Base-by-base conservation (phyloP, 2,113 vertebrate species). In the Psittacula cyanocephala region DNA sequence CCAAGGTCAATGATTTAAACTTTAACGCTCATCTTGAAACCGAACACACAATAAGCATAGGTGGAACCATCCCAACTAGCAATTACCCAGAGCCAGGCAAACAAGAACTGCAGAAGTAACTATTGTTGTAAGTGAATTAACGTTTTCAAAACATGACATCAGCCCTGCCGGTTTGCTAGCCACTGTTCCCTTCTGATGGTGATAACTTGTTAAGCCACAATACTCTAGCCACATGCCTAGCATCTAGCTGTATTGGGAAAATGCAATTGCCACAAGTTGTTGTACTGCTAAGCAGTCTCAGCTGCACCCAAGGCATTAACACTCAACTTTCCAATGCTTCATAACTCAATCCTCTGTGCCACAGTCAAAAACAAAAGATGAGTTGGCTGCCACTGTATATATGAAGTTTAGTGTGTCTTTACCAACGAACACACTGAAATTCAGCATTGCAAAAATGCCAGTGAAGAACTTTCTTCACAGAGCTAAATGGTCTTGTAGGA, bases 121-220 rank as follows among this genome's bases (percentile, higher is more conserved):
- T 84, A 72, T 31, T 76, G 78, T 71, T 95, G 63, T 67, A 39
- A 39, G 60, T 33, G 72, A 91, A 91, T 68, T 70, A n/a, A 37
- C 52, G 77, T 88, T 92, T 94, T 78, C 65, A 86, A 81, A 83
- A 50, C 60, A 86, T 24, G 74, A 49, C 59, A 86, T 46, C 43
- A 76, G 70, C 77, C 72, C 57, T 88, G 69, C 35, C 62, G 50
- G 46, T 60, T 81, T 88, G 72, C 82, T 93, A 31, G 86, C 83
- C 49, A 27, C 80, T 65, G 65, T 33, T 93, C 35, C 2, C 65
- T 94, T 86, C 72, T 72, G 86, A 53, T 28, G 86, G 95, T 91
- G 96, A 95, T 89, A 93, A 95, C 86, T 94, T 83, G 93, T 64
- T 47, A 96, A 96, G 92, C 93, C 95, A 95, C 93, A 95, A 37